Base-by-base conservation (phyloP, 2,113 vertebrate species). In the Leucosticte australis region DNA sequence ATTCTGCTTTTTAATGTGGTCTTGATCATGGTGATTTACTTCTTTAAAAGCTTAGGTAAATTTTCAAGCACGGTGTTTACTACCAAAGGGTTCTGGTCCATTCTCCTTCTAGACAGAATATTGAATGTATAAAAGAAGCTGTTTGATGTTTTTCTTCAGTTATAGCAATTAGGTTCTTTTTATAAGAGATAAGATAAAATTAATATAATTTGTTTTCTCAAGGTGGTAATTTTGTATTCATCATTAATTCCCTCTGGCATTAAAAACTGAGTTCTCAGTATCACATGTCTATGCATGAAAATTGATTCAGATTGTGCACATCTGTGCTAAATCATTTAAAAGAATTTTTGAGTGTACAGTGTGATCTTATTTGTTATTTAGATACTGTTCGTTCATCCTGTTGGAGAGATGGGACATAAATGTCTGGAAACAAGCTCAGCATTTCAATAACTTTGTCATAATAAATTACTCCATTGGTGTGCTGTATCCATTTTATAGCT, bases 341-440 rank as follows among this genome's bases (percentile, higher is more conserved):
- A 74, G 42, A 63, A 20, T 70, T 83, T 90, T 63, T 82, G 53
- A 88, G 27, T 73, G 57, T 83, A 62, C 37, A 11, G 37, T 57
- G 70, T 83, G 57, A 60, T 94, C 37, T 69, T 96, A 79, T n/a
- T 94, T 22, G 22, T 82, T 95, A 79, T 88, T 88, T 49, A 94
- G 90, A 91, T 76, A 56, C 22, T 69, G 35, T 81, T 94, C 21
- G 2, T 35, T 86, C 15, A 42, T 69, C 60, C 39, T 93, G 1
- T 81, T 92, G 56, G 39, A 81, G 52, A 6, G 1, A 33, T 84
- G 33, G 35, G 56, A 83, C 39, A 13, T 71, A 84, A 92, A 67
- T 5, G 1, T 56, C 56, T 87, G 52, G 39, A 89, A 70, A 74
- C 44, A 81, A 83, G 39, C 42, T 83, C 60, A 87, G 64, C 35